These are phyloP conservation scores for Neomonachus schauinslandi DNA, from an alignment of 2,113 vertebrate genomes.

Conservation along the genomic window DNA sequence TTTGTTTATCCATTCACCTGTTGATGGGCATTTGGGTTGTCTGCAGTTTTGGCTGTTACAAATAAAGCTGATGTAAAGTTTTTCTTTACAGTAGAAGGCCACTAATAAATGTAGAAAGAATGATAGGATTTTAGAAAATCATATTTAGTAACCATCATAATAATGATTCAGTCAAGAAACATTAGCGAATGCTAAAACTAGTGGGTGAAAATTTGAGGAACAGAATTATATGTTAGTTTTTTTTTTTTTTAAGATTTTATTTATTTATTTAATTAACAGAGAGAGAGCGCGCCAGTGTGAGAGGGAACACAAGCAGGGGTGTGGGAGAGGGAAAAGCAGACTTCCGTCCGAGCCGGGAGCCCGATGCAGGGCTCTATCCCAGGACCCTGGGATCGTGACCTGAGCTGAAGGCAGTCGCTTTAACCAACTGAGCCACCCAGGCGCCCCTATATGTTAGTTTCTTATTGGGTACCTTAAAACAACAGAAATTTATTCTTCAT, in stretches of 20 bases:
- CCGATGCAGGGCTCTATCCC: no score
- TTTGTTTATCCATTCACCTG: slow-evolving; percentile 20
- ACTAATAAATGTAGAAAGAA: slow-evolving; percentile 11
- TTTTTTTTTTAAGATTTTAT: no score
- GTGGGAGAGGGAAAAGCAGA: no score
- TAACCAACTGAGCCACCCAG: no score
- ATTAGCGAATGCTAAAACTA: background rate
- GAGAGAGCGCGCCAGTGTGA: no score
- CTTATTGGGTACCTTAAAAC: background rate
- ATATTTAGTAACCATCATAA: background rate
- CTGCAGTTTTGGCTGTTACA: background rate
- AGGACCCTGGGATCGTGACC: no score
- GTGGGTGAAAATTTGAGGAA: background rate
- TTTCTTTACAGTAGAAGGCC: background rate
- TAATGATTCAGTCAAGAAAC: background rate
- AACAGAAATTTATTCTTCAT: background rate
- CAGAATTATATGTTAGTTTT: background rate
- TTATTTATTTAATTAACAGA: no score
- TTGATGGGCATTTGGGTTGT: background rate
- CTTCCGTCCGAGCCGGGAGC: no score
- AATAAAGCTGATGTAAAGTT: background rate
- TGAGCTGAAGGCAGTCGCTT: no score
- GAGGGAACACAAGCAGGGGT: no score
- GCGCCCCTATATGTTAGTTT: background rate
- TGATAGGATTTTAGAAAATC: background rate